These are phyloP conservation scores for Propsilocerus akamusi DNA, from an alignment of 1,140 invertebrate genomes.

Conservation along the genomic window DNA sequence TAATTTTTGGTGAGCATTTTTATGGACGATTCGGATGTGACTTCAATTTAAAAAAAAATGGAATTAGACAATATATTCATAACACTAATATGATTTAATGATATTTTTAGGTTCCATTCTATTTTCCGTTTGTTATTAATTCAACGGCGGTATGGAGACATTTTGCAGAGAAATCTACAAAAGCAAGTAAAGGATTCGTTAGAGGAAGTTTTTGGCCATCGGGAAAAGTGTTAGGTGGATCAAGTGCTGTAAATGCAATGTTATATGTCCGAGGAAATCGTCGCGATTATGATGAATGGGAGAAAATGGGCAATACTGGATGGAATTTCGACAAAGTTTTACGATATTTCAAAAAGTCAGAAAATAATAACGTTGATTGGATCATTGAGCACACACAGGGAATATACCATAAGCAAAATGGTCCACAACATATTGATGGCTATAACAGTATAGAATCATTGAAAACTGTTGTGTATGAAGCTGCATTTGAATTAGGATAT, in stretches of 20 bases:
- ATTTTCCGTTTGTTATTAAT: background rate
- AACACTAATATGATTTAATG: too few relatives aligned
- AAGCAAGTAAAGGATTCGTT: background rate
- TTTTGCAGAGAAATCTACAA: background rate
- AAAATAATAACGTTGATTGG: conserved; percentile 33
- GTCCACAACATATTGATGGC: conserved; percentile 36
- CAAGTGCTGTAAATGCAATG: conserved; percentile 51
- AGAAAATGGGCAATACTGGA: conserved; percentile 31
- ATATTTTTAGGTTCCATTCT: background rate
- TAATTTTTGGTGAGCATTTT: too few relatives aligned
- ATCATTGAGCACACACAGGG: conserved; percentile 35
- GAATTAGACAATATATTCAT: too few relatives aligned
- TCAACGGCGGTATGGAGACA: background rate
- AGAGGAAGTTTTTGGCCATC: conserved; percentile 23
- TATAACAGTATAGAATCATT: conserved; percentile 25
- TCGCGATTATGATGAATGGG: conserved; percentile 43
- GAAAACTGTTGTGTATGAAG: conserved; percentile 22
- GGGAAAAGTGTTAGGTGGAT: conserved; percentile 36
- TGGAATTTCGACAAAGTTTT: conserved; percentile 51
- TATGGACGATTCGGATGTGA: too few relatives aligned
- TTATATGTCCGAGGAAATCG: conserved; percentile 54
- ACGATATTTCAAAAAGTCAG: conserved; percentile 49
- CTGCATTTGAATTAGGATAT: conserved; percentile 24
- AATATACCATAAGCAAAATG: conserved; percentile 18
- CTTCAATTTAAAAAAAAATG: too few relatives aligned